These are phyloP conservation scores for Aptenodytes forsteri DNA, from an alignment of 2,113 vertebrate genomes.

Conservation along the genomic window DNA sequence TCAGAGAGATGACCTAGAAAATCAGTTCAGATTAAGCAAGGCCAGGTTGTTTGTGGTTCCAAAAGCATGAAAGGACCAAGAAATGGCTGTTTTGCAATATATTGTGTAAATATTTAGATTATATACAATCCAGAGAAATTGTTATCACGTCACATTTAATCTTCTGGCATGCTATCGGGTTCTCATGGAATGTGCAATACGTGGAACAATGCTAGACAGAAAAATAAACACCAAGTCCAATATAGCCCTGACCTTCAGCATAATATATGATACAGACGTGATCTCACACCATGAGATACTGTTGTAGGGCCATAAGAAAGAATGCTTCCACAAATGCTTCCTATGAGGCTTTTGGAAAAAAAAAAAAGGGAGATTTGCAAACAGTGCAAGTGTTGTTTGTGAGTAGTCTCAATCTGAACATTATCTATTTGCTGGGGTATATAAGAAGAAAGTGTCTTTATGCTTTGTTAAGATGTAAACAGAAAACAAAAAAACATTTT, in stretches of 20 bases:
- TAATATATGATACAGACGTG: neutral
- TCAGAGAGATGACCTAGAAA: neutral
- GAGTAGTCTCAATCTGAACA: neutral
- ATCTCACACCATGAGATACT: neutral
- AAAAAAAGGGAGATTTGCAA: neutral
- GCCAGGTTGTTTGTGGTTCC: neutral
- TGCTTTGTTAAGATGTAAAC: neutral
- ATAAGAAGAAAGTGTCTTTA: neutral
- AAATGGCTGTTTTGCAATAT: neutral
- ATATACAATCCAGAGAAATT: neutral
- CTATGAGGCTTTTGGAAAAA: neutral
- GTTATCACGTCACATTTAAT: neutral
- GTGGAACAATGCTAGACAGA: neutral
- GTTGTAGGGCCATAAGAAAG: neutral
- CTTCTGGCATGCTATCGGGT: neutral
- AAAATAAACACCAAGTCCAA: neutral
- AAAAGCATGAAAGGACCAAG: neutral
- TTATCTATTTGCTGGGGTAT: neutral
- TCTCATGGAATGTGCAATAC: neutral
- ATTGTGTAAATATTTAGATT: neutral
- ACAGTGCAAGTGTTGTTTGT: neutral
- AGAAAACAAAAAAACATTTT: neutral
- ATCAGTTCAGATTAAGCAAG: neutral
- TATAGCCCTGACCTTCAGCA: neutral
- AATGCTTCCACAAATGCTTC: neutral